Percentiles rank a stretch among this genome's conserved stretches.
Conservation (phyloP, 1,140 invertebrate genomes). For the Lordiphosa mommai region DNA sequence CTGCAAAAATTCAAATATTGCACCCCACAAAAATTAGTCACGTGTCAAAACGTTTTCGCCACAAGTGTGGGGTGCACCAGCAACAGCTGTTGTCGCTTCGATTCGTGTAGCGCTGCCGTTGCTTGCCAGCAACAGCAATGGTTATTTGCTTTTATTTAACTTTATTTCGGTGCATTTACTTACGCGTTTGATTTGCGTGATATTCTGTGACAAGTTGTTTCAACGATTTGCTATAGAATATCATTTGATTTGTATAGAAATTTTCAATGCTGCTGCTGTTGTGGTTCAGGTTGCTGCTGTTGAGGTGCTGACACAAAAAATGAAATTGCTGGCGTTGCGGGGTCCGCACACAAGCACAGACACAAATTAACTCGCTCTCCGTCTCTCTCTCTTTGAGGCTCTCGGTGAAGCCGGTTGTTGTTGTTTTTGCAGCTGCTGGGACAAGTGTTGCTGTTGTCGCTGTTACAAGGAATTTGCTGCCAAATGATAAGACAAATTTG, state of each 20-base stretch:
- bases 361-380: not conserved
- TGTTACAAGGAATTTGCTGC: no score
- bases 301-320: constrained; percentile 7
- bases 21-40: constrained; percentile 8
- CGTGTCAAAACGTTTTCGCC: constrained; percentile 16
- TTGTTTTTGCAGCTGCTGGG: no score
- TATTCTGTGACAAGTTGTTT: constrained; percentile 8
- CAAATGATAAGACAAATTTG: no score
- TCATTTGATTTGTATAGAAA: not conserved
- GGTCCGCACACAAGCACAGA: not conserved
- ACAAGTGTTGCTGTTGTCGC: no score
- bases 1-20: no score
- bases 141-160: no score
- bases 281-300: not conserved
- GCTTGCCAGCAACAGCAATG: no score
- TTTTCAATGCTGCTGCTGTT: not conserved
- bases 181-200: not conserved
- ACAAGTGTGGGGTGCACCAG: constrained; percentile 29
- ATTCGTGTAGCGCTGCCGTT: not conserved
- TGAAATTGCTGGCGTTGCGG: not conserved
- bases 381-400: not conserved
- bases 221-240: constrained; percentile 5
- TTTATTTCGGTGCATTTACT: constrained; percentile 13
- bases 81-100: no score
- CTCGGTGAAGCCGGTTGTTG: no score